phyloP scores from a whole-genome alignment of 1,140 invertebrate species.

The Drosophila ficusphila region DNA sequence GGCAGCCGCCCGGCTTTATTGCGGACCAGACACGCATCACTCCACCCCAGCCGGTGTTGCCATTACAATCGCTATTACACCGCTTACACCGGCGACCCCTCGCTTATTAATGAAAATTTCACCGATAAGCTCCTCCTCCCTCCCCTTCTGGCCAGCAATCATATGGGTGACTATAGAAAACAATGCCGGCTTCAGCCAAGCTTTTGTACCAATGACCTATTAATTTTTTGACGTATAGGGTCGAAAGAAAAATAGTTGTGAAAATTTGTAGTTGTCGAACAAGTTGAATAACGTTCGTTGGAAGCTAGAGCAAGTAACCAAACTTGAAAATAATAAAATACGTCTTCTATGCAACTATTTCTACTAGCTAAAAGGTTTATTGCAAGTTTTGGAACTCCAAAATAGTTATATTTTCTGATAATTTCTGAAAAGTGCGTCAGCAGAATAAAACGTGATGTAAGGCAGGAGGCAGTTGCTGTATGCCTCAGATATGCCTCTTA shows the following conservation, averaged over 20 bases:
- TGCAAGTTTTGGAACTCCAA: too few species aligned
- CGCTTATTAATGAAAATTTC: constrained; percentile 58
- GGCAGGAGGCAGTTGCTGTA: not conserved
- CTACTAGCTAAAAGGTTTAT: too few species aligned
- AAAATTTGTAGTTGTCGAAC: not conserved
- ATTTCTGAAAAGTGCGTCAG: constrained; percentile 27
- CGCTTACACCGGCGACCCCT: constrained; percentile 14
- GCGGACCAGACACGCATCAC: constrained; percentile 68
- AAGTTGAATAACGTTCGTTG: not conserved
- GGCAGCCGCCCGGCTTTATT: constrained; percentile 52
- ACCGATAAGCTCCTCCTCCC: constrained; percentile 34
- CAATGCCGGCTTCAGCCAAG: constrained; percentile 14
- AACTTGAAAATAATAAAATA: not conserved
- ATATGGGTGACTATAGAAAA: constrained; percentile 46
- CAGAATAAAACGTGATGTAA: not conserved
- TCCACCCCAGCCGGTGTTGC: constrained; percentile 15
- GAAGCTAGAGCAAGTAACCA: constrained; percentile 3
- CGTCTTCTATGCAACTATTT: too few species aligned
- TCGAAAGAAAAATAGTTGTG: constrained; percentile 4
- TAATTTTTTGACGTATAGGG: constrained; percentile 58
- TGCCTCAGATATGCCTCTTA: constrained; percentile 21
- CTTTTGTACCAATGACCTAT: constrained; percentile 62
- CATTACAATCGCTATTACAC: constrained; percentile 37
- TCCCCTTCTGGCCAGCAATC: not conserved
- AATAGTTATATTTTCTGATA: too few species aligned